These are phyloP conservation scores for Naja naja DNA, from an alignment of 2,113 vertebrate genomes.

Conservation along the genomic window DNA sequence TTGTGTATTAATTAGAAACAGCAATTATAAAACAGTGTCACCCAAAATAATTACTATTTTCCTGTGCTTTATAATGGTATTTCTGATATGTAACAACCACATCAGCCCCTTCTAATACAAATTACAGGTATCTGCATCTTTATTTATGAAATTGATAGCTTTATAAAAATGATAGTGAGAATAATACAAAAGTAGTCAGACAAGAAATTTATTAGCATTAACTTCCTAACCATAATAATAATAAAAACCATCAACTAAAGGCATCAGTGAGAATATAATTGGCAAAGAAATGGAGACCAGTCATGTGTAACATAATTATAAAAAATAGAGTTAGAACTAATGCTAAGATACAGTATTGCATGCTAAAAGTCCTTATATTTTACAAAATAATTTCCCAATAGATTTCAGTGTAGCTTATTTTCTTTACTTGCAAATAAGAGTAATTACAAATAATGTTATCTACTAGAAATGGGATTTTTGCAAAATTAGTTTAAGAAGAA, in stretches of 20 bases:
- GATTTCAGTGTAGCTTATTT: neutral
- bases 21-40: neutral
- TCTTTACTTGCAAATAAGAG: neutral
- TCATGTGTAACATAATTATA: neutral
- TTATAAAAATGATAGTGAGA: neutral
- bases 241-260: slow-evolving; percentile 8
- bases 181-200: neutral
- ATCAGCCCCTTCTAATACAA: neutral
- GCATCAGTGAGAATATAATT: slow-evolving; percentile 1
- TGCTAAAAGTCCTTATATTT: slow-evolving; percentile 7
- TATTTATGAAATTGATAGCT: neutral
- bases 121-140: neutral
- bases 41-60: neutral
- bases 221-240: neutral
- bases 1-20: neutral
- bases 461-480: neutral
- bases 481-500: neutral
- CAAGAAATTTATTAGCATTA: slow-evolving; percentile 12
- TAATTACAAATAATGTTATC: neutral
- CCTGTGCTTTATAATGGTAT: neutral
- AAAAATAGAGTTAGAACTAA: neutral
- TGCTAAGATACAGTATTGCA: neutral
- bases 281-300: neutral
- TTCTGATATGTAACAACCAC: neutral
- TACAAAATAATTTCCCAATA: slow-evolving; percentile 9